Evolutionary conservation across 1,140 invertebrate genomes (phyloP), one percentile per base, ranked within the genome.

Genomic region (Drosophila tristis): DNA sequence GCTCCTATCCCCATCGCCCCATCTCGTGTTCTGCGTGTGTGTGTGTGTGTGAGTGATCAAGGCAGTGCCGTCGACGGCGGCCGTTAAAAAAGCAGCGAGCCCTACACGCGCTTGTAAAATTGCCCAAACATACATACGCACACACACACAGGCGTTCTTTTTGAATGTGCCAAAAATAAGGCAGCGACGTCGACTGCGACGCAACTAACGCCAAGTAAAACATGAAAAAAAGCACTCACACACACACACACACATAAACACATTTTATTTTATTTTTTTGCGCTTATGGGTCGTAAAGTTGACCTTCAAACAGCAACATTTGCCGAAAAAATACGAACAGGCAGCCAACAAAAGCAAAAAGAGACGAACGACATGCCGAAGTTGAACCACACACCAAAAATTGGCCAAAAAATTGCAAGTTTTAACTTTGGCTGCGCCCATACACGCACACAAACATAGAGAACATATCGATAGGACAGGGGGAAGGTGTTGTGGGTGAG

Each of bases 261-360:
- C 35, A 39, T 5, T 7, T 29, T 29, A 20, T 29, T 29, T 29
- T 29, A 4, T 31, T 44, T 68, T 64, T 80, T 90, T 78, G 78
- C 78, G 86, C 90, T 91, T 91, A 84, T 91, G 90, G 90, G 90
- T 91, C 90, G 90, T 91, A 91, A 91, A 91, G 90, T 91, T 91
- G 90, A 91, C 90, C 90, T 91, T 91, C 90, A 91, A 91, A 78
- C 74, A 85, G 78, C 82, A 80, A 86, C 82, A 86, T 86, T 86
- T 84, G 82, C 74, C 80, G 74, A 86, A 86, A 70, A 82, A 78
- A 76, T 71, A 86, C 81, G 79, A 89, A 54, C 49, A 75, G 42
- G 68, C 63, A 64, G 16, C 29, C 42, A 48, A 31, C 43, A 23
- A 63, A 53, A 20, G 9, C 9, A 74, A 74, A 75, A 75, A 75